Percentiles rank a stretch among this genome's conserved stretches.
Evolutionary conservation across 1,140 invertebrate genomes (phyloP).

Genomic region (Tetraneura akinire): DNA sequence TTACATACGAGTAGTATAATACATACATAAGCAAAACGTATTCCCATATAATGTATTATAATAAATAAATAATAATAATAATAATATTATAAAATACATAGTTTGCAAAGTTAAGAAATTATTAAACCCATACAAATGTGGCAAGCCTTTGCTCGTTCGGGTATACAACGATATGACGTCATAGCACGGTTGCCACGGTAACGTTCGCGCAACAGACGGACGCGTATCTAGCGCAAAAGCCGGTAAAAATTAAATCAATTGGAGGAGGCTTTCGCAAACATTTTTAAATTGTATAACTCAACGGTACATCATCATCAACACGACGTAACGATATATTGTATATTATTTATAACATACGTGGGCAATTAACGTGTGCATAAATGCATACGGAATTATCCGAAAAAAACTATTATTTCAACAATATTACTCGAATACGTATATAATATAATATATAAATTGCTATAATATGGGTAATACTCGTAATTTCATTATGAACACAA

Average conservation of each 20-base stretch:
- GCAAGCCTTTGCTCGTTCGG: not conserved
- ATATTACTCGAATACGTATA: too few species aligned
- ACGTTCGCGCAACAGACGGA: conserved; percentile 29
- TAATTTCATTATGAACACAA: too few species aligned
- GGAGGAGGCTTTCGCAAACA: not conserved
- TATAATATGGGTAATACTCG: too few species aligned
- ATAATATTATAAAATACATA: too few species aligned
- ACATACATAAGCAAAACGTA: too few species aligned
- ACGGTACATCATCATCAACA: not conserved
- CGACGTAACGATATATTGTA: too few species aligned
- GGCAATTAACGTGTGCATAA: not conserved
- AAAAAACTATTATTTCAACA: not conserved
- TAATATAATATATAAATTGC: too few species aligned
- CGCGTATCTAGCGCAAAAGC: not conserved
- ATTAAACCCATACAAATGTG: not conserved
- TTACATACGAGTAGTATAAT: too few species aligned
- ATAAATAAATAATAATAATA: too few species aligned
- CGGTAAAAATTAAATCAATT: conserved; percentile 17
- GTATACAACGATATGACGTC: not conserved
- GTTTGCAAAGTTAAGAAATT: not conserved
- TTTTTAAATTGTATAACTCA: not conserved
- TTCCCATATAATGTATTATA: too few species aligned
- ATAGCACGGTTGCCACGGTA: not conserved
- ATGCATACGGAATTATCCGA: not conserved
- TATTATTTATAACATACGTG: not conserved